phyloP scores from a whole-genome alignment of 2,888 invertebrate genomes.

The Noctua janthe region DNA sequence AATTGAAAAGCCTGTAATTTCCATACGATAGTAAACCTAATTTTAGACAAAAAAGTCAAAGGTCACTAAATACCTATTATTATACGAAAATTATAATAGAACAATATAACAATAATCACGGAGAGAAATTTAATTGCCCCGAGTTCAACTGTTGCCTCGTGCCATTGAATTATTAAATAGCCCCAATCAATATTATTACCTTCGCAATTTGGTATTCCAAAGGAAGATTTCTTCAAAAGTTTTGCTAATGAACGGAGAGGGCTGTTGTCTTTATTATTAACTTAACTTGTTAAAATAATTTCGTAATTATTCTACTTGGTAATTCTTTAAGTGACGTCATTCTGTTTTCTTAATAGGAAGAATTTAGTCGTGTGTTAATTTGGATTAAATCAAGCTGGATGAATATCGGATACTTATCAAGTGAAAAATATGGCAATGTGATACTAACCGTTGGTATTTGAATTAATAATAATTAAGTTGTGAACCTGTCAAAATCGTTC shows the following conservation, averaged over 20 bases:
- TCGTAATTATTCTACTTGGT: slow-evolving; percentile 37
- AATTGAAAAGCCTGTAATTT: background rate
- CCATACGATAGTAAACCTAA: background rate
- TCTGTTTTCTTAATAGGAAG: background rate
- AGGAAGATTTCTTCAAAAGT: slow-evolving; percentile 33
- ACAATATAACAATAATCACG: slow-evolving; percentile 24
- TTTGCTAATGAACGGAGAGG: slow-evolving; percentile 43
- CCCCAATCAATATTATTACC: slow-evolving; percentile 37
- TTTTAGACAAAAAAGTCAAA: background rate
- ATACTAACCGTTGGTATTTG: too few relatives aligned
- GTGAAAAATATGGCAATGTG: too few relatives aligned
- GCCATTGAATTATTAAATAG: slow-evolving; percentile 29
- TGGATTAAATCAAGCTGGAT: too few relatives aligned
- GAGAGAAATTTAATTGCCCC: slow-evolving; percentile 14
- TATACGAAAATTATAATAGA: slow-evolving; percentile 5
- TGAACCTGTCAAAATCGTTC: too few relatives aligned
- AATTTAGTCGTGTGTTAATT: background rate
- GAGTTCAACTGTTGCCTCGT: slow-evolving; percentile 1
- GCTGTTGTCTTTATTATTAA: slow-evolving; percentile 35
- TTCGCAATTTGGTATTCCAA: slow-evolving; percentile 30
- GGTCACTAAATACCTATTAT: background rate
- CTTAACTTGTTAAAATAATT: slow-evolving; percentile 41
- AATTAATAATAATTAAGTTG: too few relatives aligned
- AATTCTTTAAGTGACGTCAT: slow-evolving; percentile 26
- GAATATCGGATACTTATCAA: too few relatives aligned